Evolutionary conservation across 2,113 vertebrate genomes (phyloP).

Genomic region (Passer montanus): DNA sequence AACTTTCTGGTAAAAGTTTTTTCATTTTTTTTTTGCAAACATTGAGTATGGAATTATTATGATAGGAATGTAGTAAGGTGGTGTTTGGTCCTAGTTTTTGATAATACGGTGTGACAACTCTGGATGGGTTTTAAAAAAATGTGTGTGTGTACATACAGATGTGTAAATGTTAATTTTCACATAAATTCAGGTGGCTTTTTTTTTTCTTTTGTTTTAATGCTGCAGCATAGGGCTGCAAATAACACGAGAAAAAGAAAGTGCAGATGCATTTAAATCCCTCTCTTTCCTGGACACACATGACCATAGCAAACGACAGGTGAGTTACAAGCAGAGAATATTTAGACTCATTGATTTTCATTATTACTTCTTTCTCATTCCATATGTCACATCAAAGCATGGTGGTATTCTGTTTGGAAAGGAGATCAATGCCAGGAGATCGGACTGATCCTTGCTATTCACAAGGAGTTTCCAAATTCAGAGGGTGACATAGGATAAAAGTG

Average conservation of each 20-base stretch:
- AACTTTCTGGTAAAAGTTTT: neutral
- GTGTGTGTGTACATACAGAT: rapidly evolving
- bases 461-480: slow-evolving; percentile 69
- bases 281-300: neutral
- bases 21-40: neutral
- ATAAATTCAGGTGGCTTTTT: neutral
- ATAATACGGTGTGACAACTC: neutral
- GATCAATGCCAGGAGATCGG: slow-evolving; percentile 59
- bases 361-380: slow-evolving; percentile 74
- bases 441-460: slow-evolving; percentile 66
- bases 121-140: neutral
- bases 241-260: neutral
- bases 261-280: neutral
- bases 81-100: neutral
- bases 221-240: neutral
- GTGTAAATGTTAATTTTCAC: neutral
- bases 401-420: slow-evolving; percentile 65
- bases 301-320: slow-evolving; percentile 41
- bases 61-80: neutral
- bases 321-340: slow-evolving; percentile 68
- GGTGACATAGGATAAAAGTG: slow-evolving; percentile 55
- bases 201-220: neutral
- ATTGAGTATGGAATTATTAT: neutral
- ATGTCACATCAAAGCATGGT: slow-evolving; percentile 71
- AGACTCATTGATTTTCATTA: slow-evolving; percentile 77